Evolutionary conservation across 2,888 invertebrate species (phyloP).

Genomic region (Phyto melanocephala): DNA sequence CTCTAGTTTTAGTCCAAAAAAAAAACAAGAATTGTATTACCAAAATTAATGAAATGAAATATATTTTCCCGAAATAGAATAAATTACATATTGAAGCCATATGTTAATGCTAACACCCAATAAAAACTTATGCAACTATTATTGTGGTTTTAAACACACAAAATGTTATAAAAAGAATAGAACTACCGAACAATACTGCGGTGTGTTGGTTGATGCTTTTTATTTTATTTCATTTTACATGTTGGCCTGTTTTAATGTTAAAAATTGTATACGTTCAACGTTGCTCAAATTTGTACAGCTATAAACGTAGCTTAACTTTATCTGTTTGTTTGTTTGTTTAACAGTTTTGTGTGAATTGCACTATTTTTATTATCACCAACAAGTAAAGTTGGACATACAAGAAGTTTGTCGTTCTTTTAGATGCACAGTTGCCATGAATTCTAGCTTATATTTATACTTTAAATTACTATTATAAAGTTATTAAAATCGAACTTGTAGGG

Average conservation of each 20-base stretch:
- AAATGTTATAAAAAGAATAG: not conserved
- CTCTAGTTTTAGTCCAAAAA: too few relatives aligned
- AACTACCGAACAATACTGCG: slow-evolving; percentile 42
- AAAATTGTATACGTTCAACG: not conserved
- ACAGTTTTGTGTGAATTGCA: slow-evolving; percentile 35
- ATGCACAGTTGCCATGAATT: not conserved
- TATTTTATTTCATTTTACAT: slow-evolving; percentile 6
- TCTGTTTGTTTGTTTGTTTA: slow-evolving; percentile 55
- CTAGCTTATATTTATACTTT: too few relatives aligned
- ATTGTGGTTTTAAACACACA: slow-evolving; percentile 30
- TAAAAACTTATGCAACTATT: slow-evolving; percentile 1
- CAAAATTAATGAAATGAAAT: too few relatives aligned
- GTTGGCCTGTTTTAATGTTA: not conserved
- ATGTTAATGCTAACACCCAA: not conserved
- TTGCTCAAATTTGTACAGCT: slow-evolving; percentile 1
- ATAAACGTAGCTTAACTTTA: slow-evolving; percentile 47
- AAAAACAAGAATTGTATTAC: too few relatives aligned
- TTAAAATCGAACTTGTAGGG: too few relatives aligned
- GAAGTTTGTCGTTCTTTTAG: too few relatives aligned
- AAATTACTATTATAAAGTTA: too few relatives aligned
- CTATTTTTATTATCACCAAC: too few relatives aligned
- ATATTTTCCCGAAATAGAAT: too few relatives aligned
- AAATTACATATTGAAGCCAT: too few relatives aligned
- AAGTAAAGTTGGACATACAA: too few relatives aligned
- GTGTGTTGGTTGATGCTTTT: slow-evolving; percentile 9